Evolutionary conservation across 2,888 invertebrate species (phyloP), one percentile per base, ranked within the genome.

Genomic region (Osmoderma eremita): DNA sequence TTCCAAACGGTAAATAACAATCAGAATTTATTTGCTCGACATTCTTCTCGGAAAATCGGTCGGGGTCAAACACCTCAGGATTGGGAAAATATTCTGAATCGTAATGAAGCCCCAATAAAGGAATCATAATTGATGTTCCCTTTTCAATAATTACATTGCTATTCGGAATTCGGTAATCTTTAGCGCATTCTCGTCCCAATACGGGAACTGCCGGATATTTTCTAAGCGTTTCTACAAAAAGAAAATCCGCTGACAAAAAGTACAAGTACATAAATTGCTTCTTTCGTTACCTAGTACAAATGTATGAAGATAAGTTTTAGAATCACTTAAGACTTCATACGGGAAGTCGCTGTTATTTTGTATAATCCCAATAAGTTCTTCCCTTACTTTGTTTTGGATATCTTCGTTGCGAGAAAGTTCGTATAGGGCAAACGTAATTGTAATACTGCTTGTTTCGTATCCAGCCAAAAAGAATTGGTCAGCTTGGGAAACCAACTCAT

Each of bases 391-490:
- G 0, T 81, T 77, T 68, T 87, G 87, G 5, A 85, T 75, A 1
- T 83, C 78, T 2, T 74, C 77, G 70, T 85, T 75, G 0, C 75
- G 49, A 0, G 85, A 83, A 2, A 87, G 72, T 64, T 84, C 81
- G 71, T 84, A 85, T 0, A 82, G 74, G 0, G 82, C 74, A 63
- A 83, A 84, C 3, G 80, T 78, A 36, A 86, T 73, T 0, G 83
- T 78, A 0, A 83, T 79, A 13, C 84, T 83, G 0, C 85, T 84
- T 0, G 86, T 86, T 72, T 86, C 86, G 70, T 83, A 85, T 1
- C 85, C 86, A 18, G 86, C 86, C 1, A 83, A 67, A 70, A 84
- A 85, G 71, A 87, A 85, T 1, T 85, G 81, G 0, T 84, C 74
- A 0, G 83, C 79, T 67, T 85, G 84, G 5, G 69, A 69, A 4